Percentiles rank a stretch among this genome's conserved stretches.
Conservation (phyloP, 2,113 vertebrate genomes). For the Campylomormyrus numenius region DNA sequence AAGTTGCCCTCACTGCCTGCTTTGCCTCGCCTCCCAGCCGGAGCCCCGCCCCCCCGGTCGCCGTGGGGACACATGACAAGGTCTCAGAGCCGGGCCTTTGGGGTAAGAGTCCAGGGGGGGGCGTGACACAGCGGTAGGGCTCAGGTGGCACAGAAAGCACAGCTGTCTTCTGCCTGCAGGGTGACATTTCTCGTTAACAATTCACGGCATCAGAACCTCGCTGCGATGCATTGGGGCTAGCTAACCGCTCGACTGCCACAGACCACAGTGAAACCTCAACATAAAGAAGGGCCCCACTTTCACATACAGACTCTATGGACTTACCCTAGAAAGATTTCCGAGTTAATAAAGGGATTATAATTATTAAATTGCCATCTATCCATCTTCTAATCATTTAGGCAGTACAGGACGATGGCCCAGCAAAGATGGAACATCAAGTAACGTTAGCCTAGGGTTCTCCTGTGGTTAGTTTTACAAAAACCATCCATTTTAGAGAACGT, state of each 20-base stretch:
- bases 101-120: slow-evolving; percentile 4
- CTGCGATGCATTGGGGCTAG: neutral
- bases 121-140: slow-evolving; percentile 13
- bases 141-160: neutral
- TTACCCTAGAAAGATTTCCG: neutral
- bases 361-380: neutral
- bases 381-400: neutral
- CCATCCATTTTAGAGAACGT: neutral
- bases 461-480: neutral
- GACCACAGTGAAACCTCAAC: neutral
- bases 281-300: neutral
- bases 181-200: neutral
- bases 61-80: slow-evolving; percentile 3
- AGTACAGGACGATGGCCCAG: neutral
- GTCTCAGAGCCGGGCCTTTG: neutral
- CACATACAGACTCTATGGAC: neutral
- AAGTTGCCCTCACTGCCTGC: neutral
- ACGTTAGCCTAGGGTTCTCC: neutral
- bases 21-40: neutral
- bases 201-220: neutral
- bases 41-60: neutral
- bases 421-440: neutral
- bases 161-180: neutral
- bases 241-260: neutral
- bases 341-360: neutral